Conservation (phyloP, 2,888 invertebrate genomes). For the Mactromeris polynyma region DNA sequence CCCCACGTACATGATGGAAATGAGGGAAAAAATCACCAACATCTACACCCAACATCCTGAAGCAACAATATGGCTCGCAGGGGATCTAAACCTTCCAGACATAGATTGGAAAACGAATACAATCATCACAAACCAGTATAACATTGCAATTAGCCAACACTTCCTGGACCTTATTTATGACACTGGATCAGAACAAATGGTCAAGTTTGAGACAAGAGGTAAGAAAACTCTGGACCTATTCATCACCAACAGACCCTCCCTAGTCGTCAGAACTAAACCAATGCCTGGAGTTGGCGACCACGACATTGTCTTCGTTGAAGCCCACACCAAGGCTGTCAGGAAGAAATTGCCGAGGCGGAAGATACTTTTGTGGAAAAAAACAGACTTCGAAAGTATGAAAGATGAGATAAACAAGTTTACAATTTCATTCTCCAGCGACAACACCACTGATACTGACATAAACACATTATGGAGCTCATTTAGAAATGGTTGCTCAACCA, state of each 20-base stretch:
- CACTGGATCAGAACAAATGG: conserved; percentile 33
- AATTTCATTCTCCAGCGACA: background rate
- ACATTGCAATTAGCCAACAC: conserved; percentile 21
- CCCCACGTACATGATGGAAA: background rate
- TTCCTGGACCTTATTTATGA: conserved; percentile 37
- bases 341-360: conserved; percentile 28
- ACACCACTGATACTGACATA: conserved; percentile 16
- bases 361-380: conserved; percentile 44
- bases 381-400: conserved; percentile 13
- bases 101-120: conserved; percentile 31
- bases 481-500: background rate
- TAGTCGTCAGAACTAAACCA: conserved; percentile 32
- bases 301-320: conserved; percentile 39
- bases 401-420: background rate
- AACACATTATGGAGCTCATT: conserved; percentile 31
- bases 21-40: background rate
- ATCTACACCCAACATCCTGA: conserved; percentile 28
- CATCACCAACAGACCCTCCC: conserved; percentile 49
- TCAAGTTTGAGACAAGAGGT: conserved; percentile 44
- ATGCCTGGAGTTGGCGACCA: conserved; percentile 52
- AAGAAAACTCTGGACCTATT: conserved; percentile 38
- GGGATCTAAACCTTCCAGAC: too few species aligned
- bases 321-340: background rate
- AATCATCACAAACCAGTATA: background rate
- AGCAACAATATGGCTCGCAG: conserved; percentile 42